Evolutionary conservation across 2,113 vertebrate genomes (phyloP).

Genomic region (Pollimyrus isidori): DNA sequence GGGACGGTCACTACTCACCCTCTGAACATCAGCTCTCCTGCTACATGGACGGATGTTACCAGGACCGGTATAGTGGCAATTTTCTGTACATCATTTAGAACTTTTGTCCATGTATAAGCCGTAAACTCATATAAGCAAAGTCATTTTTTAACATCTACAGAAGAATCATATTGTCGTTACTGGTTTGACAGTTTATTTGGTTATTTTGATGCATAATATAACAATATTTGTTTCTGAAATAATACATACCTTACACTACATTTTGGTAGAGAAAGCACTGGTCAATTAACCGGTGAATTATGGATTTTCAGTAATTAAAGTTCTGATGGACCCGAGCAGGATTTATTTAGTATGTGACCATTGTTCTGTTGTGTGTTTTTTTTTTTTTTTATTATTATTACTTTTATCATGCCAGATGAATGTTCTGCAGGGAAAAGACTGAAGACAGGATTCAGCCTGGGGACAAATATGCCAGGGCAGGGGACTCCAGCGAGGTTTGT

Average conservation of each 20-base stretch:
- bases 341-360: background rate
- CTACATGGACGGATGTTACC: conserved; percentile 54
- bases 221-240: background rate
- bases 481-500: conserved; percentile 40
- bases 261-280: background rate
- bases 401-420: background rate
- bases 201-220: background rate
- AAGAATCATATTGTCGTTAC: background rate
- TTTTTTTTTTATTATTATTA: background rate
- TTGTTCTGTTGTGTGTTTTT: background rate
- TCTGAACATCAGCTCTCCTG: conserved; percentile 49
- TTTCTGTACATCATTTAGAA: background rate
- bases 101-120: background rate
- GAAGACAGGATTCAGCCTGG: background rate
- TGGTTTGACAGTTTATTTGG: background rate
- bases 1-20: conserved; percentile 64
- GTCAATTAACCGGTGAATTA: background rate
- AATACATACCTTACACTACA: background rate
- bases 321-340: background rate
- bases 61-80: conserved; percentile 42
- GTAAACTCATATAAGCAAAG: background rate
- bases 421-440: background rate
- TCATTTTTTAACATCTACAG: background rate
- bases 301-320: background rate
- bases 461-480: background rate